phyloP scores from a whole-genome alignment of 2,797 vertebrate genomes.

The Morus bassanus region DNA sequence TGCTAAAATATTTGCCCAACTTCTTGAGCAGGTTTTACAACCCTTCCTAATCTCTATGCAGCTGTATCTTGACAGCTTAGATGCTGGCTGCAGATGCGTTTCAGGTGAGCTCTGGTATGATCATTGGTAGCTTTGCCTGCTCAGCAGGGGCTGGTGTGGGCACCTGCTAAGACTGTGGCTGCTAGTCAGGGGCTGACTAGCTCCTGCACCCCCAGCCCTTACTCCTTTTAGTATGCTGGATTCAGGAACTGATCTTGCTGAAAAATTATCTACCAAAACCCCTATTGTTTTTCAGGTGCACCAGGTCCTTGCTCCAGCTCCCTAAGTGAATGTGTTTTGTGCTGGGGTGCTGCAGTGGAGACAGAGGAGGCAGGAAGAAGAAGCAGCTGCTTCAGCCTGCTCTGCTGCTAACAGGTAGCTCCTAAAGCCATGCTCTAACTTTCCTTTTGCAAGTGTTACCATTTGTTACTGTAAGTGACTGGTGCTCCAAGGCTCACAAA shows the following conservation, averaged over 20 bases:
- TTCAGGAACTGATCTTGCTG: neutral
- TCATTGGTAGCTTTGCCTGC: neutral
- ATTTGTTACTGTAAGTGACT: neutral
- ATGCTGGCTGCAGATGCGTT: conserved; percentile 29
- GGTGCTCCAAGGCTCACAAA: neutral
- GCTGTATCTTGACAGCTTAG: conserved; percentile 53
- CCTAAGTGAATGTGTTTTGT: accelerated
- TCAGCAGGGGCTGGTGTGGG: neutral
- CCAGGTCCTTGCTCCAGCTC: neutral
- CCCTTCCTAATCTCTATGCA: conserved; percentile 37
- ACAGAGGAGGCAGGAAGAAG: neutral
- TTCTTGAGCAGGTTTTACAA: conserved; percentile 63
- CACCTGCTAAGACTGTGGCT: neutral
- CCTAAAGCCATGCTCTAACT: neutral
- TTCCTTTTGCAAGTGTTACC: neutral
- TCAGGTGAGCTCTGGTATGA: conserved; percentile 19
- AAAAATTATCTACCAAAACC: neutral
- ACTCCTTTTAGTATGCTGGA: neutral
- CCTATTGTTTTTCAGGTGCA: neutral
- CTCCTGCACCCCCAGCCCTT: neutral
- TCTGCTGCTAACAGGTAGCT: neutral
- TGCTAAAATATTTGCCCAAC: conserved; percentile 54
- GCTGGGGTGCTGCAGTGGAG: neutral
- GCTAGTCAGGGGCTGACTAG: neutral
- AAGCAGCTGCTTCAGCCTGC: neutral